Conservation (phyloP, 2,113 vertebrate genomes). For the Cisticola juncidis region DNA sequence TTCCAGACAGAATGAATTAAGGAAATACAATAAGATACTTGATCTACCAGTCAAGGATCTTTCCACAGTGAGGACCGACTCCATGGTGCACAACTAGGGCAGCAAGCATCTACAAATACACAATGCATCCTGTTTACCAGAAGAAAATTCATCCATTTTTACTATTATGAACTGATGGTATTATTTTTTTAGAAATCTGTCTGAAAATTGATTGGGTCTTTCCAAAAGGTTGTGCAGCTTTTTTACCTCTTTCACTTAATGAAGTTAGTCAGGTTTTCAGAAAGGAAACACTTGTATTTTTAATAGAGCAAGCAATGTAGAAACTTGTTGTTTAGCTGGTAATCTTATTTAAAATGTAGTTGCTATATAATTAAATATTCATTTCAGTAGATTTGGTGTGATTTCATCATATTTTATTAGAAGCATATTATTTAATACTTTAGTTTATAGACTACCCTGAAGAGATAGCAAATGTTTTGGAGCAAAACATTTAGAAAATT, state of each 20-base stretch:
- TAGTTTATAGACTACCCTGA: background rate
- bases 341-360: background rate
- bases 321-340: background rate
- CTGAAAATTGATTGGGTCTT: slow-evolving; percentile 53
- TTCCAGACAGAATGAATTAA: slow-evolving; percentile 99
- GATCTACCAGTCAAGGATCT: slow-evolving; percentile 96
- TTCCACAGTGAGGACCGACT: slow-evolving; percentile 80
- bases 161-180: slow-evolving; percentile 76
- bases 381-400: background rate
- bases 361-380: slow-evolving; percentile 5
- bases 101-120: slow-evolving; percentile 87
- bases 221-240: background rate
- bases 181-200: slow-evolving; percentile 69
- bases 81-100: slow-evolving; percentile 85
- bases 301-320: background rate
- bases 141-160: slow-evolving; percentile 76
- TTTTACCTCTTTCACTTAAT: background rate
- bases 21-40: slow-evolving; percentile 97
- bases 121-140: slow-evolving; percentile 86
- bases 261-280: slow-evolving; percentile 14
- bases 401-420: background rate
- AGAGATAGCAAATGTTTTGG: background rate
- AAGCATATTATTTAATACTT: background rate
- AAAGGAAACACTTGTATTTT: slow-evolving; percentile 1
- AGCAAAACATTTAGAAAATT: background rate